These are phyloP conservation scores for Isurus oxyrinchus DNA, from an alignment of 2,113 vertebrate genomes.

Conservation along the genomic window DNA sequence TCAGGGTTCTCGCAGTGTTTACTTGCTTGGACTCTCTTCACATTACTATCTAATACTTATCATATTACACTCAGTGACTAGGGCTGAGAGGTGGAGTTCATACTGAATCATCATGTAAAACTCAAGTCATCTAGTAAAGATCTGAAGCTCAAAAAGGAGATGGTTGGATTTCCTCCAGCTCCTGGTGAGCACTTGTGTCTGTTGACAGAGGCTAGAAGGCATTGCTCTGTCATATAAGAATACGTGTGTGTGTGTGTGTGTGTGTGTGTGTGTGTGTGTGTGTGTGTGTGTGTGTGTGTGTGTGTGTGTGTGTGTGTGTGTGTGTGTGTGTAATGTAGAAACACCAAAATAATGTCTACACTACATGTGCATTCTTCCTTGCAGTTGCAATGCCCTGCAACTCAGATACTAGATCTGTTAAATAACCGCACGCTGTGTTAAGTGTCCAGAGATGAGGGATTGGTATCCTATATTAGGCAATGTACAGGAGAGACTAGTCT, in stretches of 20 bases:
- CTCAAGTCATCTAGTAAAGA: not conserved
- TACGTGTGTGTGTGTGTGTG: no score
- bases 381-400: not conserved
- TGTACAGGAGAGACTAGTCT: not conserved
- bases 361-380: not conserved
- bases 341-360: not conserved
- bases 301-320: not conserved
- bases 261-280: not conserved
- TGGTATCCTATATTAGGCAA: not conserved
- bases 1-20: not conserved
- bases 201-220: not conserved
- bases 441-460: not conserved
- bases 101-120: not conserved
- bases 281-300: no score
- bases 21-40: not conserved
- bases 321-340: not conserved
- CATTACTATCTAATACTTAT: not conserved
- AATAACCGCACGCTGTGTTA: not conserved
- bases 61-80: not conserved
- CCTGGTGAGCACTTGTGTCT: not conserved
- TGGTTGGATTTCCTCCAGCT: not conserved
- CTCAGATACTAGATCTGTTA: not conserved
- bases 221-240: not conserved
- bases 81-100: not conserved
- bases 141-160: not conserved